Percentiles rank a stretch among this genome's conserved stretches.
Conservation (phyloP, 2,113 vertebrate species). For the Anolis sagrei region DNA sequence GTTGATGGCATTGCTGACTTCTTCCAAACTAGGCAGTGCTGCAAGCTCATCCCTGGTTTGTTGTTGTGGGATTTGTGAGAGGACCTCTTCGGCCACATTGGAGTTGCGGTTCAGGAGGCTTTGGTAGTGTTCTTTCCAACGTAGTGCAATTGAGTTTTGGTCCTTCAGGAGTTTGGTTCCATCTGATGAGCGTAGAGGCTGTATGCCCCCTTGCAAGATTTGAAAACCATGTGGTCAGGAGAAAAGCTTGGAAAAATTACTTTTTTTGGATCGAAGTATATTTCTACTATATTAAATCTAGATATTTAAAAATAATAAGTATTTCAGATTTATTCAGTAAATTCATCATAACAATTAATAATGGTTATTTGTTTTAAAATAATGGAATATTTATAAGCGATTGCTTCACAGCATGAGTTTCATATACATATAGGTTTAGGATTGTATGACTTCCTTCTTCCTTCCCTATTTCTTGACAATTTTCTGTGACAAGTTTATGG, state of each 20-base stretch:
- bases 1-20: too few relatives aligned
- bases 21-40: too few relatives aligned
- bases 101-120: too few relatives aligned
- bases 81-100: too few relatives aligned
- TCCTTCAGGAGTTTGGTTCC: too few relatives aligned
- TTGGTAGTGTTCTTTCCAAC: too few relatives aligned
- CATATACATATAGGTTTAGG: background rate
- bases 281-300: slow-evolving; percentile 11
- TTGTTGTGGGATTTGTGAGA: too few relatives aligned
- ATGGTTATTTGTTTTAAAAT: slow-evolving; percentile 45
- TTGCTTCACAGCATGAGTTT: background rate
- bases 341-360: slow-evolving; percentile 38
- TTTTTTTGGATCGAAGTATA: slow-evolving; percentile 35
- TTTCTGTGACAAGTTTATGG: slow-evolving; percentile 54
- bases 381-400: slow-evolving; percentile 32
- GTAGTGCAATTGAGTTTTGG: too few relatives aligned
- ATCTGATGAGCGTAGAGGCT: too few relatives aligned
- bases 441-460: slow-evolving; percentile 38
- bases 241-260: background rate
- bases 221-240: too few relatives aligned
- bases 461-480: slow-evolving; percentile 50
- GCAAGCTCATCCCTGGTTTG: too few relatives aligned
- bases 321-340: slow-evolving; percentile 50
- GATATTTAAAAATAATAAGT: slow-evolving; percentile 49
- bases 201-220: too few relatives aligned